Evolutionary conservation across 2,797 vertebrate genomes (phyloP).

Genomic region (Micrastur ruficollis): DNA sequence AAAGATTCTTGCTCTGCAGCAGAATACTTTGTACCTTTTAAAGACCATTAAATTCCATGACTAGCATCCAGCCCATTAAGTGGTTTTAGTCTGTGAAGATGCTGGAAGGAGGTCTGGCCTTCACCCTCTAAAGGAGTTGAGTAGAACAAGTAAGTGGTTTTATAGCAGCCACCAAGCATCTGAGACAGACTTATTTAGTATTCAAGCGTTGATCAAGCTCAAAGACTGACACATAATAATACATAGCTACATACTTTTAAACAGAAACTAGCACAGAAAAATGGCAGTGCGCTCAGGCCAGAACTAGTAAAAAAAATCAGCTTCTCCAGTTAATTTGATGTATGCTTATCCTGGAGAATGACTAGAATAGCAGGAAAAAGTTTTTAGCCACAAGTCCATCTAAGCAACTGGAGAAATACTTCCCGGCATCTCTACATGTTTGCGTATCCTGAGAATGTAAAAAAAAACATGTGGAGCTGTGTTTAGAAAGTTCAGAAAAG

Average conservation of each 20-base stretch:
- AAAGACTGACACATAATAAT: background rate
- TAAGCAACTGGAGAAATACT: background rate
- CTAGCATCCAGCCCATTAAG: background rate
- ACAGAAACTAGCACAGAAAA: background rate
- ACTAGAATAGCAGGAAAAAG: background rate
- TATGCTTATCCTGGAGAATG: accelerated
- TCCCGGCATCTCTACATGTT: background rate
- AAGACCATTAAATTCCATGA: background rate
- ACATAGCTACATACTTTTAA: background rate
- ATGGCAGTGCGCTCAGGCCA: background rate
- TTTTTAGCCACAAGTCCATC: background rate
- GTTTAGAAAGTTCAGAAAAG: background rate
- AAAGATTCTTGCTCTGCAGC: background rate
- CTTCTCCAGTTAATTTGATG: background rate
- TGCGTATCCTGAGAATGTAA: background rate
- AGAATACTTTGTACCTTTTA: background rate
- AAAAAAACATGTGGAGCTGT: background rate
- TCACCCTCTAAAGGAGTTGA: background rate
- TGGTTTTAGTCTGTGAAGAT: background rate
- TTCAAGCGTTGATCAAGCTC: background rate
- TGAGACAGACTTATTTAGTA: background rate
- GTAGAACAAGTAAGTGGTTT: background rate
- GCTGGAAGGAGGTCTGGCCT: background rate
- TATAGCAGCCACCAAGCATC: background rate
- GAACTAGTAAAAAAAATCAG: background rate